Conservation (phyloP, 1,140 invertebrate species). For the Sycophila sp. region DNA sequence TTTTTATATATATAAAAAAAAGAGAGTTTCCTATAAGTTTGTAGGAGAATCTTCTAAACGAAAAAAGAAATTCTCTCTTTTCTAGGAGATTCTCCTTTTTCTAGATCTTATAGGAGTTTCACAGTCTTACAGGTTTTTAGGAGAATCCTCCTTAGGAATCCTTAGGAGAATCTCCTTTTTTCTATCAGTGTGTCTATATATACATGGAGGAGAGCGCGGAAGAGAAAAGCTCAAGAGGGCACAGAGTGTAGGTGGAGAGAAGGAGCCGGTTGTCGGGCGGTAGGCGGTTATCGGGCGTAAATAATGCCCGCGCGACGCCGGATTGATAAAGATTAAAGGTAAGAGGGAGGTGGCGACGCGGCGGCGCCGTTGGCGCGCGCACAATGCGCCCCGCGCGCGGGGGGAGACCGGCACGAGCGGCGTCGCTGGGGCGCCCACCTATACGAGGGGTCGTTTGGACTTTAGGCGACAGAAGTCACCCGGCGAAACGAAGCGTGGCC, state of each 20-base stretch:
- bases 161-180: no score
- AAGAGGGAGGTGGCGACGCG: constrained; percentile 56
- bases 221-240: not conserved
- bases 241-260: not conserved
- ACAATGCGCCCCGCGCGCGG: not conserved
- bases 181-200: no score
- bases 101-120: no score
- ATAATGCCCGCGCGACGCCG: constrained; percentile 57
- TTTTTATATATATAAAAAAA: no score
- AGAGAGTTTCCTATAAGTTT: no score
- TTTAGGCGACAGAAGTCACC: constrained; percentile 65
- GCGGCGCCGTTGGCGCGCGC: not conserved
- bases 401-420: not conserved
- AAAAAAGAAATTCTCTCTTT: no score
- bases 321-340: constrained; percentile 69
- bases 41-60: no score
- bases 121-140: no score
- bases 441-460: not conserved
- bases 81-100: no score
- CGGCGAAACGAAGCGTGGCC: constrained; percentile 63
- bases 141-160: no score
- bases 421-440: constrained; percentile 56
- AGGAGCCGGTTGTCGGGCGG: constrained; percentile 8
- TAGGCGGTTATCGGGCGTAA: constrained; percentile 61
- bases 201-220: no score